Conservation (phyloP, 2,113 vertebrate species). For the Coryphaenoides rupestris region DNA sequence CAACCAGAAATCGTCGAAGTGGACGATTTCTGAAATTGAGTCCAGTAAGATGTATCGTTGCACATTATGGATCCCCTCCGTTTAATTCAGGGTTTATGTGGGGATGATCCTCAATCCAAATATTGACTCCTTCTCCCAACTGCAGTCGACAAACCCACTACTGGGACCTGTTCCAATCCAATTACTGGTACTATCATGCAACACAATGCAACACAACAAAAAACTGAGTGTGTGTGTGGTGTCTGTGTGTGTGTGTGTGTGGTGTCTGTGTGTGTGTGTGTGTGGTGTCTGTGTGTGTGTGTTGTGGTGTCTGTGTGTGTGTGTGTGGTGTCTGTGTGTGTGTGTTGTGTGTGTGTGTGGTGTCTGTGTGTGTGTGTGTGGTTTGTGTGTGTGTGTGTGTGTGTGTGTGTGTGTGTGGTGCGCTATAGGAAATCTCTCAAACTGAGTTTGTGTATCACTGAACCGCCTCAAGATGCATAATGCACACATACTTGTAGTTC, state of each 20-base stretch:
- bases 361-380: not conserved
- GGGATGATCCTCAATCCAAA: conserved; percentile 37
- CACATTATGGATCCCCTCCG: conserved; percentile 29
- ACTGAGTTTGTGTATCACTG: no score
- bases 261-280: conserved; percentile 6
- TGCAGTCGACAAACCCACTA: conserved; percentile 20
- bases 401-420: not conserved
- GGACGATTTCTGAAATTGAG: conserved; percentile 11
- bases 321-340: not conserved
- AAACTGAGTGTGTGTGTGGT: not conserved
- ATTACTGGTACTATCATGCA: not conserved
- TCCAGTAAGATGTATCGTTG: conserved; percentile 24
- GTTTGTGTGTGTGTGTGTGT: no score
- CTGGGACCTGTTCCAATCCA: conserved; percentile 22
- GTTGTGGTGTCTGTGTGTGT: not conserved
- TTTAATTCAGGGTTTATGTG: conserved; percentile 35
- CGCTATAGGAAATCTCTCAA: no score
- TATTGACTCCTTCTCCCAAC: conserved; percentile 29
- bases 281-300: not conserved
- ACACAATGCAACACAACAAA: not conserved
- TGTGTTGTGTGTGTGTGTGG: not conserved
- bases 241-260: not conserved
- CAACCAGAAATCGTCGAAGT: conserved; percentile 19
- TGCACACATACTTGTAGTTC: no score
- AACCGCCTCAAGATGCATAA: no score